Evolutionary conservation across 2,797 vertebrate genomes (phyloP).

Genomic region (Lepilemur ruficaudatus): DNA sequence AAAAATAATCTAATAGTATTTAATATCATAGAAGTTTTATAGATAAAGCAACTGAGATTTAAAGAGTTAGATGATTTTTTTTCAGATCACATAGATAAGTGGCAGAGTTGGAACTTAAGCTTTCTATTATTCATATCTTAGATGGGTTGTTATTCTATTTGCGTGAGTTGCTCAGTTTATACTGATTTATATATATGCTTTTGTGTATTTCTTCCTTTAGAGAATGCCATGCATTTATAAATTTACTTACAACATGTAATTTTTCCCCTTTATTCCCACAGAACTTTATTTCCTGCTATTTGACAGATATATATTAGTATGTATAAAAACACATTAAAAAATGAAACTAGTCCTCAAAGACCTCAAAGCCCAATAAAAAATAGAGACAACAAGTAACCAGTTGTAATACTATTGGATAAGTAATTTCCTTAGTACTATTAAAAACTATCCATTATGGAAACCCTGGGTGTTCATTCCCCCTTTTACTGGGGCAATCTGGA

Average conservation of each 20-base stretch:
- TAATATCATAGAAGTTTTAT: neutral
- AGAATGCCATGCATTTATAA: neutral
- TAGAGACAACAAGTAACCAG: neutral
- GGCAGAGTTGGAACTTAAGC: neutral
- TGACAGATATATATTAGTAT: neutral
- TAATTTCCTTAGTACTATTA: neutral
- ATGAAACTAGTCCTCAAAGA: neutral
- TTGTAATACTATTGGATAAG: neutral
- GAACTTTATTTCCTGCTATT: neutral
- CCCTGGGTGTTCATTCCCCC: neutral
- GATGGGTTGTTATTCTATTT: neutral
- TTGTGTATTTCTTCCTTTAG: neutral
- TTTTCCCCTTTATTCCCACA: neutral
- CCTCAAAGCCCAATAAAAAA: neutral
- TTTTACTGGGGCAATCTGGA: neutral
- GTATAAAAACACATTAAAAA: neutral
- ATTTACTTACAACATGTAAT: neutral
- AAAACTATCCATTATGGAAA: neutral
- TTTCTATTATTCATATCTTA: neutral
- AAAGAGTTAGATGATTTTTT: neutral
- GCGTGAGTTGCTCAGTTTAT: neutral
- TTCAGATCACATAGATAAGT: neutral
- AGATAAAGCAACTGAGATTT: neutral
- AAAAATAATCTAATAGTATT: neutral
- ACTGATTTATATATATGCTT: neutral